These are phyloP conservation scores for Brenthis daphne DNA, from an alignment of 2,888 invertebrate genomes.

Conservation along the genomic window DNA sequence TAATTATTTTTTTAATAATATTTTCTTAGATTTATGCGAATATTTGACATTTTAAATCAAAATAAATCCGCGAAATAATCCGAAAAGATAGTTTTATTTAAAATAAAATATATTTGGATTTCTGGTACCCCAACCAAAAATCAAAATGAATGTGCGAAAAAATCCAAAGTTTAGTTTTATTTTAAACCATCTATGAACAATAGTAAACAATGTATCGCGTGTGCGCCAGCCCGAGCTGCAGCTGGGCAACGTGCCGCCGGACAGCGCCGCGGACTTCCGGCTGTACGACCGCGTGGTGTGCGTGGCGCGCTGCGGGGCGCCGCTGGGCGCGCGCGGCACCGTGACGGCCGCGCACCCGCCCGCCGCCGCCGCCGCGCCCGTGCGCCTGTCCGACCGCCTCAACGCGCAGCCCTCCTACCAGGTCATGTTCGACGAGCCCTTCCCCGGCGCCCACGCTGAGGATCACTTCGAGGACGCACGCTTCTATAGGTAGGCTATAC, in stretches of 20 bases:
- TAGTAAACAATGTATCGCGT: no score
- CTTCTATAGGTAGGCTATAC: slow-evolving; percentile 62
- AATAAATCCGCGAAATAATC: not conserved
- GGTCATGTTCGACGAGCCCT: slow-evolving; percentile 90
- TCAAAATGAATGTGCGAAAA: no score
- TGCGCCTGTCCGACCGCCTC: slow-evolving; percentile 74
- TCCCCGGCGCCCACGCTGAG: slow-evolving; percentile 83
- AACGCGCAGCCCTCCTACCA: slow-evolving; percentile 86
- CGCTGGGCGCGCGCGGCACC: slow-evolving; percentile 92
- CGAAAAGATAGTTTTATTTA: no score
- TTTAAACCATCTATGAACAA: no score
- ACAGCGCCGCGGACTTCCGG: slow-evolving; percentile 83
- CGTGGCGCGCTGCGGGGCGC: slow-evolving; percentile 88
- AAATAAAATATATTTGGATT: no score
- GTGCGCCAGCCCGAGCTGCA: slow-evolving; percentile 66
- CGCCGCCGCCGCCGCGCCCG: slow-evolving; percentile 70
- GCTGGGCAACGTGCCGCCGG: slow-evolving; percentile 85
- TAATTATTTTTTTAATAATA: no score
- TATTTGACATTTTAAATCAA: not conserved
- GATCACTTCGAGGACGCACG: slow-evolving; percentile 59
- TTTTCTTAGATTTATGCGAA: no score
- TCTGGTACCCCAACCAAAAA: no score
- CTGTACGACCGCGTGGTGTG: slow-evolving; percentile 94
- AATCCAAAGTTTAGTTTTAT: no score
- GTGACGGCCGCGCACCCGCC: slow-evolving; percentile 85